Evolutionary conservation across 2,113 vertebrate genomes (phyloP), one percentile per base, ranked within the genome.

Genomic region (Nerophis ophidion): DNA sequence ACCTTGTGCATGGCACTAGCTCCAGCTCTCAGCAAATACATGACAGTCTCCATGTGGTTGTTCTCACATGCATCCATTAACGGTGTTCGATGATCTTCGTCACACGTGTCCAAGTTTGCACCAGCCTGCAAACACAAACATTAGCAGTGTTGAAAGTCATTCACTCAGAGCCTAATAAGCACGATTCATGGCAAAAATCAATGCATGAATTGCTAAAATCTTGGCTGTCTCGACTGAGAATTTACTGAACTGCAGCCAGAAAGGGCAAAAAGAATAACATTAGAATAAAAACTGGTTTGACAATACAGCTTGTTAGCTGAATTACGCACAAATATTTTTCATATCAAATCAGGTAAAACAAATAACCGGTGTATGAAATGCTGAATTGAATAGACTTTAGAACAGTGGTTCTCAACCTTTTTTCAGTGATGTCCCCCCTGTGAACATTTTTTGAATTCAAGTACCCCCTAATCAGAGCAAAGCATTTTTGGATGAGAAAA

Each of bases 31-130:
- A 99, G 92, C 75, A 99, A 91, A 84, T 98, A 99, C 75, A 92
- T 86, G 63, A 95, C 95, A 12, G 93, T 92, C 5, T 98, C 95
- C 85, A 98, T 83, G 70, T 99, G 92, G 89, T 97, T 96, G 88
- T 96, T 98, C 84, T 99, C 97, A 35, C 95, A 94, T 15, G 97
- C 94, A 57, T 98, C 96, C 97, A 99, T 98, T 84, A 99, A 81
- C 0, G 96, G 95, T 2, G 97, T 99, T 65, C 95, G 86, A 89
- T 98, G 96, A 81, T 99, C 96, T 63, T 98, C 95, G 0, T 98
- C 96, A 77, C 95, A 98, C 72, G 92, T 95, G 80, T 99, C 94
- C 11, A 99, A 86, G 70, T 99, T 99, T 1, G 96, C 97, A 8
- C 96, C 97, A 46, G 97, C 93, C 97, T 99, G 75, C 42, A 11